A percentile compares a stretch with the other conserved stretches of the same genome.
phyloP scores from a whole-genome alignment of 2,113 vertebrate species.

The Tamias sibiricus region DNA sequence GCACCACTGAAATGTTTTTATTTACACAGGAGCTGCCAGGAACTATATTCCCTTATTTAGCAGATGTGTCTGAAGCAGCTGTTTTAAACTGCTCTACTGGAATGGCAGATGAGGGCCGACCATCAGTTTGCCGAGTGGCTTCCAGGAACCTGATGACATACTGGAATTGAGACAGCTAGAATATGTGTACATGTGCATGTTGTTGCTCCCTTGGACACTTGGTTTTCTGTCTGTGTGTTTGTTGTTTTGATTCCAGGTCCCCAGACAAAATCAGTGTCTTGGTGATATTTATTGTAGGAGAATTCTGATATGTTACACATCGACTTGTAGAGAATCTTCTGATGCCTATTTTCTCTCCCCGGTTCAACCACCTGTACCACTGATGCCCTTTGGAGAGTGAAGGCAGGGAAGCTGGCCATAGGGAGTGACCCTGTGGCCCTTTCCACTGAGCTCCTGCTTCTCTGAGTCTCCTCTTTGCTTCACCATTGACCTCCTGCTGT shows the following conservation, averaged over 20 bases:
- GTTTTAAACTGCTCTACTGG: neutral
- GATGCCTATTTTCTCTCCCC: neutral
- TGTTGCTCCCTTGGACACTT: neutral
- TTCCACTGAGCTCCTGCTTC: neutral
- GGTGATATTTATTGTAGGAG: neutral
- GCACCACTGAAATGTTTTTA: neutral
- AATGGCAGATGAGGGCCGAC: neutral
- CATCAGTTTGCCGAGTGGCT: rapidly evolving
- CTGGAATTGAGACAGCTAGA: neutral
- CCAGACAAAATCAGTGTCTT: neutral
- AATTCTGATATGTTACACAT: neutral
- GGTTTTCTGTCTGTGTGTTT: neutral
- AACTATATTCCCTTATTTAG: neutral
- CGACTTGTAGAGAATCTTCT: neutral
- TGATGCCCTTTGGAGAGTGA: too few relatives aligned
- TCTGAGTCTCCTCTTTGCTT: neutral
- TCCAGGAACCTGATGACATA: neutral
- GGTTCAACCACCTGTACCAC: too few relatives aligned
- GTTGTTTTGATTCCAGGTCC: neutral
- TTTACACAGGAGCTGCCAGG: neutral
- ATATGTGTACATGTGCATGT: rapidly evolving
- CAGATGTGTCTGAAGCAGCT: slow-evolving; percentile 3
- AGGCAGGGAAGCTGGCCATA: neutral
- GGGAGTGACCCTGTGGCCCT: neutral
- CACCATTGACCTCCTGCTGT: neutral